Evolutionary conservation across 2,888 invertebrate genomes (phyloP).

Genomic region (Zygothrica quintamaculata): DNA sequence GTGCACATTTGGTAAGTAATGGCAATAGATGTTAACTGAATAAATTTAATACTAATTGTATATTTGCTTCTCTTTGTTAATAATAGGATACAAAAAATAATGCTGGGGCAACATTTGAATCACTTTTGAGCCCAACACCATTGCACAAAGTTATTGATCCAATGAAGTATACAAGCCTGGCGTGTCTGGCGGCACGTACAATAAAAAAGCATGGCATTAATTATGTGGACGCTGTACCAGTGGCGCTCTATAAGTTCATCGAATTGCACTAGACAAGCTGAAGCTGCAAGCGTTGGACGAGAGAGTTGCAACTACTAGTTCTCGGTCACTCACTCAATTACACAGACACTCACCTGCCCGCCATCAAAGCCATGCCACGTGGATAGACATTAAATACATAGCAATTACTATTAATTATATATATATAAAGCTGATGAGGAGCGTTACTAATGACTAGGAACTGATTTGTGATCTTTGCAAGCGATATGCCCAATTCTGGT

Average conservation of each 20-base stretch:
- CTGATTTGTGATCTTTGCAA: conserved; percentile 80
- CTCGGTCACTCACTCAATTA: conserved; percentile 26
- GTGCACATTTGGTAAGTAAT: conserved; percentile 87
- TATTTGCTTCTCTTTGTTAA: not conserved
- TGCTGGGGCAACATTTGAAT: conserved; percentile 90
- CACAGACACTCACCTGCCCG: conserved; percentile 54
- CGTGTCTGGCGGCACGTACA: conserved; percentile 93
- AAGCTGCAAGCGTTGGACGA: conserved; percentile 30
- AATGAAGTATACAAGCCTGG: conserved; percentile 91
- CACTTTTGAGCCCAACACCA: conserved; percentile 87
- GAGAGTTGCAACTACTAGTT: conserved; percentile 25
- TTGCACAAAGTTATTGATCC: conserved; percentile 90
- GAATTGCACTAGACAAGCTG: conserved; percentile 81
- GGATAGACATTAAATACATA: conserved; percentile 42
- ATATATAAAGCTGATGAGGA: conserved; percentile 59
- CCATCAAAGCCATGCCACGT: conserved; percentile 64
- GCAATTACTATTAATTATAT: conserved; percentile 52
- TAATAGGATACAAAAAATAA: conserved; percentile 89
- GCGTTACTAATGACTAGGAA: conserved; percentile 73
- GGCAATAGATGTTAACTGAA: too few species aligned
- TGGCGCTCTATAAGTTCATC: conserved; percentile 85
- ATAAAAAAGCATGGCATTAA: conserved; percentile 90
- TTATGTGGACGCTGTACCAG: conserved; percentile 87
- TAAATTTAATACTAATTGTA: not conserved
- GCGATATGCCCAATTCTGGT: conserved; percentile 63